Percentiles rank a stretch among this genome's conserved stretches.
These are phyloP conservation scores for Brenthis ino DNA, from an alignment of 2,888 invertebrate species.

Conservation along the genomic window DNA sequence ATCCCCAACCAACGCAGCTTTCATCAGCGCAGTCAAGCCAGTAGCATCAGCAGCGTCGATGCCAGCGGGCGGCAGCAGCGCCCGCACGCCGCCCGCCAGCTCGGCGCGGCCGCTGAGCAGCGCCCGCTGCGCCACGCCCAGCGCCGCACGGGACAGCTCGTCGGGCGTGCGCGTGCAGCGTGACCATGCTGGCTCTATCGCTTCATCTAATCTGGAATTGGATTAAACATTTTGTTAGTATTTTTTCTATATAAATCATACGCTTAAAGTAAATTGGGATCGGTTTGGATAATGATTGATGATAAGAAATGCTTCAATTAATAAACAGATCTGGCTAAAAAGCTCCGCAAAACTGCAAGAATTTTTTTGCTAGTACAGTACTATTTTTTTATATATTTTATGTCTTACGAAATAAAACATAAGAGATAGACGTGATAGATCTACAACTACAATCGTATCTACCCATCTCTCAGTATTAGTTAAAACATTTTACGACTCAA, in stretches of 20 bases:
- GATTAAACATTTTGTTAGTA: not conserved
- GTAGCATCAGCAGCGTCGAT: slow-evolving; percentile 90
- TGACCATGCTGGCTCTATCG: slow-evolving; percentile 74
- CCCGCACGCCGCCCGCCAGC: slow-evolving; percentile 87
- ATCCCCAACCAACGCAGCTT: slow-evolving; percentile 90
- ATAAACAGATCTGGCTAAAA: too few relatives aligned
- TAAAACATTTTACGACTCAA: not conserved
- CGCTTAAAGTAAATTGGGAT: too few relatives aligned
- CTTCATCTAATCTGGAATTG: slow-evolving; percentile 79
- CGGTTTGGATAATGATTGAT: too few relatives aligned
- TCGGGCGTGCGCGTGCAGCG: slow-evolving; percentile 66
- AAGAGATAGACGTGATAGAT: too few relatives aligned
- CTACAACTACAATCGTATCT: too few relatives aligned
- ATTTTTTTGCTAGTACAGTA: too few relatives aligned
- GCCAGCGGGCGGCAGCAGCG: slow-evolving; percentile 86
- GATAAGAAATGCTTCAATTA: too few relatives aligned
- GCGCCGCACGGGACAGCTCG: slow-evolving; percentile 84
- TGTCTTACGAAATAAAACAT: too few relatives aligned
- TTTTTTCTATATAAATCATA: too few relatives aligned
- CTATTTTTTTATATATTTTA: too few relatives aligned
- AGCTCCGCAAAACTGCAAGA: too few relatives aligned
- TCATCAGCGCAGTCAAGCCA: slow-evolving; percentile 92
- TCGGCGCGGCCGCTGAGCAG: slow-evolving; percentile 91
- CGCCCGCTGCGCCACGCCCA: slow-evolving; percentile 91
- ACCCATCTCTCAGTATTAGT: too few relatives aligned